A percentile compares a stretch with the other conserved stretches of the same genome.
phyloP scores from a whole-genome alignment of 2,888 invertebrate species.

The Leuctra nigra region DNA sequence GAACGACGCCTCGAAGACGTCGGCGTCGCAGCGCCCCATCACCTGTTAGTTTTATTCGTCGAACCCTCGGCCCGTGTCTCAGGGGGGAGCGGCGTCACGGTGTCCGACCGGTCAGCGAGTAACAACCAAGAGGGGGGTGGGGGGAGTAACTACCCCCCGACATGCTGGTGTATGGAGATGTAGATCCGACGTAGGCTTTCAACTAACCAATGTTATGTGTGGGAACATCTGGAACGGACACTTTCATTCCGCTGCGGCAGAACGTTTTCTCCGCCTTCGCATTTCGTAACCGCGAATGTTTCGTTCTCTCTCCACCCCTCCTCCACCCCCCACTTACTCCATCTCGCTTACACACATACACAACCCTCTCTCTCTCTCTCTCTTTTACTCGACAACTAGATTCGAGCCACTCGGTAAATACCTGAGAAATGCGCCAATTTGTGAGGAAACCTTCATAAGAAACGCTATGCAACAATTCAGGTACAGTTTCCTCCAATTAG shows the following conservation, averaged over 20 bases:
- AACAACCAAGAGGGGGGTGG: too few relatives aligned
- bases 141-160: neutral
- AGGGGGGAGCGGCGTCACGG: neutral
- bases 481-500: too few relatives aligned
- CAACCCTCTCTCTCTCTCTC: too few relatives aligned
- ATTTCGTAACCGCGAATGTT: slow-evolving; percentile 14
- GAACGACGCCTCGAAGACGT: too few relatives aligned
- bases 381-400: slow-evolving; percentile 7
- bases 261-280: slow-evolving; percentile 19
- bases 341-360: too few relatives aligned
- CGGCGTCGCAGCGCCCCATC: neutral
- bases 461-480: too few relatives aligned
- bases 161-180: slow-evolving; percentile 9
- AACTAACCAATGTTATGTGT: slow-evolving; percentile 17
- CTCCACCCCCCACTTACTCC: too few relatives aligned
- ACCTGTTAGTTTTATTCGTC: neutral
- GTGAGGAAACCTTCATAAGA: too few relatives aligned
- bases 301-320: too few relatives aligned
- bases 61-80: slow-evolving; percentile 2
- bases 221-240: slow-evolving; percentile 28
- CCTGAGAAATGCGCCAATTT: slow-evolving; percentile 6
- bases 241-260: slow-evolving; percentile 24
- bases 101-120: too few relatives aligned
- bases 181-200: neutral
- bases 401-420: slow-evolving; percentile 1